Conservation (phyloP, 2,113 vertebrate genomes). For the Limnothrissa miodon region DNA sequence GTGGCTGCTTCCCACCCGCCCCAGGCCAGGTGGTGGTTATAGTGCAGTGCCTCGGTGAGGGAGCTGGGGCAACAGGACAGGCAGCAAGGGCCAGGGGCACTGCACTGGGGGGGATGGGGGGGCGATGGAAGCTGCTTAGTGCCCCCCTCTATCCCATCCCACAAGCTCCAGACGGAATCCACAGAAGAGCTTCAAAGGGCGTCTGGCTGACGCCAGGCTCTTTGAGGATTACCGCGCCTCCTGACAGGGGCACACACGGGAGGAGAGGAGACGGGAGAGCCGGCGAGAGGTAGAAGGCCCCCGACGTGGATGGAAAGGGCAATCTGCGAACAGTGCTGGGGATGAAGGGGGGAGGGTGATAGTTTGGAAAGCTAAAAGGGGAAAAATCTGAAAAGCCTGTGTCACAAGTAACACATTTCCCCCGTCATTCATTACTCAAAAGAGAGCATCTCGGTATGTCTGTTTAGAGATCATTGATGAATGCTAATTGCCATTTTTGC, state of each 20-base stretch:
- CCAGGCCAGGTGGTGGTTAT: not conserved
- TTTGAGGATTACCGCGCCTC: not conserved
- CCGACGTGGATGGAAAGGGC: not conserved
- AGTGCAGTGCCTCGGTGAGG: not conserved
- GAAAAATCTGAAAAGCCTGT: not conserved
- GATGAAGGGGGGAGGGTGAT: not conserved
- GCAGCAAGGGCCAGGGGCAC: not conserved
- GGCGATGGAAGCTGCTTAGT: not conserved
- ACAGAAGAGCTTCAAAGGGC: constrained; percentile 8
- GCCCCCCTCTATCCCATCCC: too few species aligned
- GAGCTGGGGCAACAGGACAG: not conserved
- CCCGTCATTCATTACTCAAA: not conserved
- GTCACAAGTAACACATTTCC: not conserved
- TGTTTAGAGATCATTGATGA: not conserved
- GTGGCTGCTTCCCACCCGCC: not conserved
- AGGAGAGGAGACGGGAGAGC: too few species aligned
- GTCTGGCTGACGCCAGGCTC: constrained; percentile 1
- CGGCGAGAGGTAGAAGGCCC: not conserved
- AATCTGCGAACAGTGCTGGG: not conserved
- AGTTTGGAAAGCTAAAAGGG: not conserved
- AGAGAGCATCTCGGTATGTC: not conserved
- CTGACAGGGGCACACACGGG: not conserved
- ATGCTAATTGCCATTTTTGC: not conserved
- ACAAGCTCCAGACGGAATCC: not conserved
- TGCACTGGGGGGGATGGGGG: not conserved